Percentiles rank a stretch among this genome's conserved stretches.
Conservation (phyloP, 2,888 invertebrate species). For the Zygogramma bicolorata region DNA sequence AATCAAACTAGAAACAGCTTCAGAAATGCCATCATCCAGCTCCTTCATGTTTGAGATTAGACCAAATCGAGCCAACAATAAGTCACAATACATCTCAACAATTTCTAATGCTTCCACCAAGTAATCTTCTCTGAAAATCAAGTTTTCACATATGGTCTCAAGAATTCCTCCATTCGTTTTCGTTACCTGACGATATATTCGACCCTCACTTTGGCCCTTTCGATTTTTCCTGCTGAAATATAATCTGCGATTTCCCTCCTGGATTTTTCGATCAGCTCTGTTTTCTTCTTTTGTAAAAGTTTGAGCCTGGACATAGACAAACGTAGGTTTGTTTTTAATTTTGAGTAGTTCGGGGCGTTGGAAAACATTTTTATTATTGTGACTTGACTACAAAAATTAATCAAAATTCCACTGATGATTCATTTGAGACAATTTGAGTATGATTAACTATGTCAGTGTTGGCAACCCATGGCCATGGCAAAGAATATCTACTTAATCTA, state of each 20-base stretch:
- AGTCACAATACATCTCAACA: slow-evolving; percentile 99
- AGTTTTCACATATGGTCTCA: no score
- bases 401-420: not conserved
- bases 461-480: not conserved
- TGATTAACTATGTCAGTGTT: no score
- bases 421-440: no score
- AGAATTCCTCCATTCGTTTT: not conserved
- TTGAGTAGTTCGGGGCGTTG: slow-evolving; percentile 92
- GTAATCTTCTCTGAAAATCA: slow-evolving; percentile 89
- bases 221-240: slow-evolving; percentile 85
- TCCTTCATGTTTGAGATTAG: slow-evolving; percentile 97
- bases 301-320: slow-evolving; percentile 94
- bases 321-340: slow-evolving; percentile 95
- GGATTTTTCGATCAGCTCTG: slow-evolving; percentile 95
- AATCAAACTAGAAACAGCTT: slow-evolving; percentile 94
- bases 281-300: slow-evolving; percentile 96
- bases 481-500: no score
- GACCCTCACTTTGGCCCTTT: slow-evolving; percentile 95
- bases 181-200: slow-evolving; percentile 92
- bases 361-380: slow-evolving; percentile 79
- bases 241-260: slow-evolving; percentile 98
- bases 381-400: slow-evolving; percentile 23
- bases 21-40: slow-evolving; percentile 94
- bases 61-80: slow-evolving; percentile 95
- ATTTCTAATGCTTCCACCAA: slow-evolving; percentile 99